phyloP scores from a whole-genome alignment of 2,888 invertebrate species.

The Phortica magna region DNA sequence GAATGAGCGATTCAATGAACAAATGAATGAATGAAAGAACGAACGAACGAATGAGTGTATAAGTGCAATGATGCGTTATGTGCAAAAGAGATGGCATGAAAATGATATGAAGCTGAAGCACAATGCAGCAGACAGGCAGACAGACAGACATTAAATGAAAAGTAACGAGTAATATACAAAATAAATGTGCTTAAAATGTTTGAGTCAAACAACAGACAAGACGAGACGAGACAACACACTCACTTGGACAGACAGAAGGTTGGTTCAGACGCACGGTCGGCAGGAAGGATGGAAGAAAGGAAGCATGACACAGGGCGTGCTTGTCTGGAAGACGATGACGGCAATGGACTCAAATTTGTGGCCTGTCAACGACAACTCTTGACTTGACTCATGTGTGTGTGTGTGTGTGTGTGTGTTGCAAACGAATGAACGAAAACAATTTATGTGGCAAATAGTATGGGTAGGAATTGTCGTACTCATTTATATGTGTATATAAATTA shows the following conservation, averaged over 20 bases:
- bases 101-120: neutral
- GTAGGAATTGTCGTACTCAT: neutral
- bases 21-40: constrained; percentile 34
- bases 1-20: constrained; percentile 41
- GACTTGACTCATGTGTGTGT: constrained; percentile 13
- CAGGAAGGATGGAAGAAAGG: neutral
- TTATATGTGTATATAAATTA: constrained; percentile 50
- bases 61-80: constrained; percentile 46
- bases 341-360: neutral
- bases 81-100: neutral
- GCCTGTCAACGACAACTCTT: constrained; percentile 12
- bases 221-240: neutral
- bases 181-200: too few species aligned
- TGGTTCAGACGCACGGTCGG: neutral
- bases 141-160: neutral
- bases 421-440: neutral
- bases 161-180: neutral
- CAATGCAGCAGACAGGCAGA: neutral
- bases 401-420: too few species aligned
- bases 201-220: neutral
- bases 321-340: neutral
- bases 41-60: constrained; percentile 53
- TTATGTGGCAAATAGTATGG: neutral
- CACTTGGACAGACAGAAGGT: neutral
- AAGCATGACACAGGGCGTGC: neutral